These are phyloP conservation scores for Microcebus tavaratra DNA, from an alignment of 2,113 vertebrate genomes.

Conservation along the genomic window DNA sequence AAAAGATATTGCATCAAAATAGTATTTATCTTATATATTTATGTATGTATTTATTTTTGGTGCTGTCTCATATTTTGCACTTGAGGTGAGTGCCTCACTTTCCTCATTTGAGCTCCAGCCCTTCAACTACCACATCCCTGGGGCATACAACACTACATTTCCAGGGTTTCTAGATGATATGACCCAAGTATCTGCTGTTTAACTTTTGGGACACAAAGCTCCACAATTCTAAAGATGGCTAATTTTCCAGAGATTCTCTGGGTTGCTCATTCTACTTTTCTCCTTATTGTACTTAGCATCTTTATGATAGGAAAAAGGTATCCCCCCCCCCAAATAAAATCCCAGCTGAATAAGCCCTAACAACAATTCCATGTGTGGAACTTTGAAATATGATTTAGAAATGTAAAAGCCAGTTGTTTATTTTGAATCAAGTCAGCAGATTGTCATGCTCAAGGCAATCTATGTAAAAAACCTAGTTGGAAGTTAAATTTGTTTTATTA, in stretches of 20 bases:
- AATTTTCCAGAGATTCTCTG: conserved; percentile 29
- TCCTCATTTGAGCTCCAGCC: background rate
- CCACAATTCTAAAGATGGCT: background rate
- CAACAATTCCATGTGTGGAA: background rate
- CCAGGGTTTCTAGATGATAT: background rate
- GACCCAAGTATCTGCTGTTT: background rate
- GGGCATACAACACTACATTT: background rate
- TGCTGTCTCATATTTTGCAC: background rate
- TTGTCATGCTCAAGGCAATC: conserved; percentile 44
- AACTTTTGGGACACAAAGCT: background rate
- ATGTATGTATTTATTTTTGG: background rate
- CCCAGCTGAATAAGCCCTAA: background rate
- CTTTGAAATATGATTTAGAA: conserved; percentile 63
- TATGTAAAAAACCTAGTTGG: conserved; percentile 52
- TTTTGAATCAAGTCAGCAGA: conserved; percentile 60
- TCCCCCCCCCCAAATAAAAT: background rate
- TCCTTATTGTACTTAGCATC: conserved; percentile 7
- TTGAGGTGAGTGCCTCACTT: background rate
- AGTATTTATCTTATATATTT: background rate
- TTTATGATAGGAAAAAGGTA: background rate
- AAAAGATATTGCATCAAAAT: background rate
- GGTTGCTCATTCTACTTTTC: background rate
- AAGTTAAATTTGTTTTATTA: conserved; percentile 64
- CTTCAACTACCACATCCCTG: fast-evolving
- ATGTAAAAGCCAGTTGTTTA: conserved; percentile 57